Evolutionary conservation across 2,797 vertebrate genomes (phyloP).

Genomic region (Anomalospiza imberbis): DNA sequence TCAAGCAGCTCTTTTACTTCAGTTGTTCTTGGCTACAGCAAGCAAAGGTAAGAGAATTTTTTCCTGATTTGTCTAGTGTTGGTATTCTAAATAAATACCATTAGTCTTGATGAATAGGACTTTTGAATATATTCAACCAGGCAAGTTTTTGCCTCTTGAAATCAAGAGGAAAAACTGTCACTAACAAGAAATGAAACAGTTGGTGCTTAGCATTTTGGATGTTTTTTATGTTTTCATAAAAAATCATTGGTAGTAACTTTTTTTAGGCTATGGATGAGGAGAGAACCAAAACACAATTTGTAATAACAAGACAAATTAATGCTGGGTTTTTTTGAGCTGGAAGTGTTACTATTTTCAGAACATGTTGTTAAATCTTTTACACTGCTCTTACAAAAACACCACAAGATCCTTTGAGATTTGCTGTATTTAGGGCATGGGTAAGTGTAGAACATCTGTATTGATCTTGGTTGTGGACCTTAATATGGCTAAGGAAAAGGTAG

Average conservation of each 20-base stretch:
- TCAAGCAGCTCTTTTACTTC: conserved; percentile 65
- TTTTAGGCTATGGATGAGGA: neutral
- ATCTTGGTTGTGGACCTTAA: neutral
- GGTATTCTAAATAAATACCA: neutral
- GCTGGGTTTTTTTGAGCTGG: neutral
- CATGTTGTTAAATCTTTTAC: neutral
- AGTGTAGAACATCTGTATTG: neutral
- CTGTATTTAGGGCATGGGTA: fast-evolving
- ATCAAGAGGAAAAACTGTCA: neutral
- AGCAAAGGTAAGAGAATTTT: conserved; percentile 66
- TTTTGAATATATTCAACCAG: neutral
- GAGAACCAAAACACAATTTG: neutral
- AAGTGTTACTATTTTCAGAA: neutral
- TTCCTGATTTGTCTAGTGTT: neutral
- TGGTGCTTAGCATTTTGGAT: neutral
- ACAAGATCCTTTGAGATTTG: neutral
- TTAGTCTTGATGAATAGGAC: neutral
- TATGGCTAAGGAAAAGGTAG: neutral
- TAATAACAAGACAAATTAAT: neutral
- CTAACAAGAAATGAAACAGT: neutral
- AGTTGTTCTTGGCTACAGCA: conserved; percentile 65
- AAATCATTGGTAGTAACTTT: neutral
- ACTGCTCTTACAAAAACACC: neutral
- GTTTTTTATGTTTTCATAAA: neutral
- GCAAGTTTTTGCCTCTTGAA: neutral